phyloP scores from a whole-genome alignment of 2,797 vertebrate species.

The Meda fulgida region DNA sequence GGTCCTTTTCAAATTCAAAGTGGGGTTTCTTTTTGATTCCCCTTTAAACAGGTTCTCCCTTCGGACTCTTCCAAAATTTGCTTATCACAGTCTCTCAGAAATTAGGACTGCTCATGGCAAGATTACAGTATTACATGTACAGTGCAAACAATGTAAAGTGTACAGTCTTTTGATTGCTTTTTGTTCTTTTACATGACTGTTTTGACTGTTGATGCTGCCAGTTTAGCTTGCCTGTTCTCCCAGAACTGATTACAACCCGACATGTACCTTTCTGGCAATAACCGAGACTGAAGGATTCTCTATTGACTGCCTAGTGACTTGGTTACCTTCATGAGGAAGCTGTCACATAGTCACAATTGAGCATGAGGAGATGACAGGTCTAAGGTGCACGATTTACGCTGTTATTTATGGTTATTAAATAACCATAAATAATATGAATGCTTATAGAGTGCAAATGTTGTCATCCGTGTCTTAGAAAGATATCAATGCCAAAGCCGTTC shows the following conservation, averaged over 20 bases:
- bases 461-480: slow-evolving; percentile 8
- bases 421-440: slow-evolving; percentile 11
- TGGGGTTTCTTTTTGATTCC: background rate
- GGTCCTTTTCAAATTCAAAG: slow-evolving; percentile 20
- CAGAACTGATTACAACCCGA: slow-evolving; percentile 4
- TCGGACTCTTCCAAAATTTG: slow-evolving; percentile 8
- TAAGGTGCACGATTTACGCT: background rate
- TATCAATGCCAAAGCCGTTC: slow-evolving; percentile 42
- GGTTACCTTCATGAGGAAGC: background rate
- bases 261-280: slow-evolving; percentile 1
- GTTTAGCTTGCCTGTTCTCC: slow-evolving; percentile 20
- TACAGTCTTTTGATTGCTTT: slow-evolving; percentile 23
- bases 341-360: background rate
- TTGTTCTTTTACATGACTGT: background rate
- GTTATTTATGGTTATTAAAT: slow-evolving; percentile 39
- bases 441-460: background rate
- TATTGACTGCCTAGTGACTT: slow-evolving; percentile 28
- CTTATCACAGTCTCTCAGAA: slow-evolving; percentile 19
- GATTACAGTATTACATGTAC: slow-evolving; percentile 43
- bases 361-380: slow-evolving; percentile 41
- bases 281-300: slow-evolving; percentile 32
- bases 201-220: slow-evolving; percentile 21
- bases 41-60: background rate
- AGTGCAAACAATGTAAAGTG: slow-evolving; percentile 25
- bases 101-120: background rate